Base-by-base conservation (phyloP, 1,140 invertebrate species). In the Tachypleus tridentatus region DNA sequence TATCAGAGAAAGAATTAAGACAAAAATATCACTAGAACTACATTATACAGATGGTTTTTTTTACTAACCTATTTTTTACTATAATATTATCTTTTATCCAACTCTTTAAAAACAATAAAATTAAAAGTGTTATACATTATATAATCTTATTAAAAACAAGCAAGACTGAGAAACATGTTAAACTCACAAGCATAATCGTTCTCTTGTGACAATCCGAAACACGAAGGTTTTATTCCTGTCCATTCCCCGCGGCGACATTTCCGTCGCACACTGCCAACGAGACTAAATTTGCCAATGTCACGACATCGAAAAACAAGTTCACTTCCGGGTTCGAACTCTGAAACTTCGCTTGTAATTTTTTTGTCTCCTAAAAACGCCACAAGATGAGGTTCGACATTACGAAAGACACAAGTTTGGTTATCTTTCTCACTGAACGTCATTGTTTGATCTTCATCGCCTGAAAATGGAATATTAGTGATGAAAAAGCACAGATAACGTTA, bases 181-280 rank as follows among this genome's bases (percentile, higher is more conserved):
- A 29, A 81, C 85, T 78, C 77, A 88, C 87, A 83, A 4, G 87
- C 87, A 75, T 90, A 91, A 74, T 91, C 88, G 70, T 89, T 87
- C 73, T 88, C 85, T 76, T 91, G 89, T 73, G 88, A 90, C 0
- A 91, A 79, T 3, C 88, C 88, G 70, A 86, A 85, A 74, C 89
- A 92, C 4, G 82, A 79, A 6, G 88, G 87, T 69, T 86, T 87
- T 0, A 81, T 79, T 7, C 88, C 88, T 56, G 87, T 84, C 88
- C 88, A 92, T 50, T 86, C 82, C 0, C 88, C 88, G 57, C 84
- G 82, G 47, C 85, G 77, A 73, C 89, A 92, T 62, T 80, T 81
- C 11, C 87, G 75, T 4, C 79, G 79, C 58, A 82, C 83, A 4
- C 80, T 77, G 64, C 84, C 84, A 62, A 77, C 78, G 74, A 85